Evolutionary conservation across 2,113 vertebrate genomes (phyloP), one percentile per base, ranked within the genome.

Genomic region (Eptatretus burgeri): DNA sequence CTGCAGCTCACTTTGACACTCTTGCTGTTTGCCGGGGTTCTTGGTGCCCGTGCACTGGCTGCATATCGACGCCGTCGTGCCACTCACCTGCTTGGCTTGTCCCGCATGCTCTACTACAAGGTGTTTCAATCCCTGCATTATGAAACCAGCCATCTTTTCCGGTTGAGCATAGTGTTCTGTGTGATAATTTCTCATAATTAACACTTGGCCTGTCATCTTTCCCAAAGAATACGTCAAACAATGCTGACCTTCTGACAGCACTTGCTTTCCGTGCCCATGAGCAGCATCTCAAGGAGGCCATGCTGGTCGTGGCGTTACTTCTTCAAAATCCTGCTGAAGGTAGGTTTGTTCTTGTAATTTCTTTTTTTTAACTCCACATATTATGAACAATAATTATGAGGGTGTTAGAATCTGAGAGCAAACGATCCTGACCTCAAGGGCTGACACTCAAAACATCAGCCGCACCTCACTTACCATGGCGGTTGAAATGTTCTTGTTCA

Each of bases 91-190:
- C 71, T 77, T 49, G 76, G 75, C 65, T 68, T 77, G 68, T 73
- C 74, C 5, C 74, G 75, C 67, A 75, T 77, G 74, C 67, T 77
- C 2, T 77, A 77, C 67, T 75, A 69, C 62, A 60, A 60, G 72
- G 72, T 41, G 3, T 41, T 41, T 41, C 27, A 41, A 41, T 41
- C 27, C 27, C 27, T 7, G 27, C 27, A 41, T 5, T 41, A 41
- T 41, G 27, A 41, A 7, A 41, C 27, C 27, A 41, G 7, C 27
- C 27, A 41, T 7, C 27, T 41, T 41, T 41, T 41, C 27, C 3
- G 27, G 27, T 41, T 41, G 27, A 41, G 27, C 27, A 41, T 41
- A 5, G 27, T 41, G 27, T 41, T 41, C 27, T 41, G 3, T 41
- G 27, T 41, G 3, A 41, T 41, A 41, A 41, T 41, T 41, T 41